phyloP scores from a whole-genome alignment of 2,113 vertebrate species.

The Misgurnus mizolepis region DNA sequence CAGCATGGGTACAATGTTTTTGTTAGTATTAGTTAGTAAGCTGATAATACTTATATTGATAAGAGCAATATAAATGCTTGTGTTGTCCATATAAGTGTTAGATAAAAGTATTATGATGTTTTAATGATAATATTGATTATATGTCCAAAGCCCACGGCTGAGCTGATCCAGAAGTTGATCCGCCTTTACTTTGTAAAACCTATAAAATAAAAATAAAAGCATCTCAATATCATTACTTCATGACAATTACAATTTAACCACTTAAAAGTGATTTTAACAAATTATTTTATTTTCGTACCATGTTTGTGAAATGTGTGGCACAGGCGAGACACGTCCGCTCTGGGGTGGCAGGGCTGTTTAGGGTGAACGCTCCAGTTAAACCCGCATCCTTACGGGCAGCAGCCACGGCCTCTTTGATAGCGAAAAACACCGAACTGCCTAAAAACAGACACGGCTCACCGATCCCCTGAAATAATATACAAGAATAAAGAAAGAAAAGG shows the following conservation, averaged over 20 bases:
- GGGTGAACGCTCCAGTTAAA: conserved; percentile 66
- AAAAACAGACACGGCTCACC: conserved; percentile 79
- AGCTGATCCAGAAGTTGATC: conserved; percentile 60
- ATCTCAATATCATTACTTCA: not conserved
- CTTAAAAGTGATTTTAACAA: not conserved
- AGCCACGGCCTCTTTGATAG: conserved; percentile 77
- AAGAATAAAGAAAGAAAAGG: not conserved
- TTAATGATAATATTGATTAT: conserved; percentile 42
- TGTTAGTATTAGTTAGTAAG: not conserved
- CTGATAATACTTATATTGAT: not conserved
- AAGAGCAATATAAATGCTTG: not conserved
- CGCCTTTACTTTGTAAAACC: conserved; percentile 61
- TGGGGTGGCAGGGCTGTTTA: conserved; percentile 78
- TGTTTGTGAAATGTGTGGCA: conserved; percentile 77
- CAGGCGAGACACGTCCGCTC: conserved; percentile 80
- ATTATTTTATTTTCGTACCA: conserved; percentile 63
- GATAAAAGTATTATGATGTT: not conserved
- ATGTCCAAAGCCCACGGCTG: conserved; percentile 68
- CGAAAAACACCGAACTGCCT: conserved; percentile 82
- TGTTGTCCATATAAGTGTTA: too few species aligned
- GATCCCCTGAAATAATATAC: conserved; percentile 70
- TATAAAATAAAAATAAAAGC: conserved; percentile 47
- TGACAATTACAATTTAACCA: not conserved
- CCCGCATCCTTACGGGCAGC: conserved; percentile 71
- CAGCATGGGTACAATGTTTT: too few species aligned